phyloP scores from a whole-genome alignment of 2,888 invertebrate species.

The Scaptomyza flava region DNA sequence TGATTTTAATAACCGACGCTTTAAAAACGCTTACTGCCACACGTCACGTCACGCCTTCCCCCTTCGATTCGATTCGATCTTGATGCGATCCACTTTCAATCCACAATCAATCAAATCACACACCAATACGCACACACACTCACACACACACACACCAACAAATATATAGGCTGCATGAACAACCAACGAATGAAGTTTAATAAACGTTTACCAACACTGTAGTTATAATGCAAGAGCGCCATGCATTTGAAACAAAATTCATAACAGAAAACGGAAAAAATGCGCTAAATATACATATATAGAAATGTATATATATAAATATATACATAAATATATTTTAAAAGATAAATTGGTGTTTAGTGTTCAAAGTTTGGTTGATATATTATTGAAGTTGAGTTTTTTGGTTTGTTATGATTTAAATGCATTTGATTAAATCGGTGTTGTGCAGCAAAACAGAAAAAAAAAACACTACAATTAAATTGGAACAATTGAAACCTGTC shows the following conservation, averaged over 20 bases:
- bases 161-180: constrained; percentile 79
- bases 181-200: constrained; percentile 71
- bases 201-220: constrained; percentile 51
- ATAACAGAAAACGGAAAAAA: constrained; percentile 7
- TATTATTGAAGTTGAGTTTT: constrained; percentile 35
- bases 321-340: neutral
- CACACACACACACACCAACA: constrained; percentile 3
- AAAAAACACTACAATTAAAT: constrained; percentile 16
- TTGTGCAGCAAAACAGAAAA: constrained; percentile 52
- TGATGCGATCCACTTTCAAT: constrained; percentile 36
- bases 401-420: constrained; percentile 41
- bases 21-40: constrained; percentile 55
- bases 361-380: constrained; percentile 29
- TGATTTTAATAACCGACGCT: constrained; percentile 67
- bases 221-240: constrained; percentile 36
- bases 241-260: constrained; percentile 17
- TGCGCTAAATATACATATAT: constrained; percentile 3
- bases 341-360: constrained; percentile 46
- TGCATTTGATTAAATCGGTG: constrained; percentile 57
- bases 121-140: neutral
- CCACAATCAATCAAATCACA: constrained; percentile 11
- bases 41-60: constrained; percentile 50
- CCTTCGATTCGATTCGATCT: constrained; percentile 29
- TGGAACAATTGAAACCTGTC: constrained; percentile 53
- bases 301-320: neutral